Evolutionary conservation across 2,888 invertebrate species (phyloP), one percentile per base, ranked within the genome.

Genomic region (Hedychridium roseum): DNA sequence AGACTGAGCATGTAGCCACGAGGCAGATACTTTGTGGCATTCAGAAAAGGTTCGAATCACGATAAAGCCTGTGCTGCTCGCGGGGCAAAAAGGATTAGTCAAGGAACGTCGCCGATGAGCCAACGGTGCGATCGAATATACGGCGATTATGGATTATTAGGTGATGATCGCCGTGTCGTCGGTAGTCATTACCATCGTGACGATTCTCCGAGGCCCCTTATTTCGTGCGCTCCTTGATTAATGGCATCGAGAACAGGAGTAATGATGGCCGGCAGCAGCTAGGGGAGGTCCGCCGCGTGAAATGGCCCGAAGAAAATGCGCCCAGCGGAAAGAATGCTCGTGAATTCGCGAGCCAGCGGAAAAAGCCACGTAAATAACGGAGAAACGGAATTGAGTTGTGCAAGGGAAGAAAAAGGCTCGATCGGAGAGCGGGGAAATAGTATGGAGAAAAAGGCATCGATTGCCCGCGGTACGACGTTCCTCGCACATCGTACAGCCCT

Each of bases 141-240:
- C n/a, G n/a, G n/a, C n/a, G n/a, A n/a, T n/a, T n/a, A n/a, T n/a
- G n/a, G n/a, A n/a, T n/a, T 34, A 47, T 52, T 52, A 42, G 52
- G 48, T 47, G 54, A 49, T 43, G 48, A 45, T 32, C 40, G 3
- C 21, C 37, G 34, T 32, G 45, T 43, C 52, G 53, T 42, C 42
- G 26, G 16, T 48, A 15, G 21, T 50, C 27, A 31, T 46, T 40
- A 30, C 35, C 52, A 43, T 46, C 46, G 42, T 39, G 41, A 41
- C 34, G 37, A 41, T 51, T 47, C 15, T 31, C 39, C 34, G 30
- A 15, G 35, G 39, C 21, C 41, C 27, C 47, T 41, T 47, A 58
- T 56, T 53, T 56, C 34, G 40, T 44, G 40, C 36, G 18, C 14
- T 15, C 15, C 20, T 44, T 47, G 56, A 58, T 58, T 52, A 58